Conservation (phyloP, 2,888 invertebrate species). For the Pyrochroa serraticornis region DNA sequence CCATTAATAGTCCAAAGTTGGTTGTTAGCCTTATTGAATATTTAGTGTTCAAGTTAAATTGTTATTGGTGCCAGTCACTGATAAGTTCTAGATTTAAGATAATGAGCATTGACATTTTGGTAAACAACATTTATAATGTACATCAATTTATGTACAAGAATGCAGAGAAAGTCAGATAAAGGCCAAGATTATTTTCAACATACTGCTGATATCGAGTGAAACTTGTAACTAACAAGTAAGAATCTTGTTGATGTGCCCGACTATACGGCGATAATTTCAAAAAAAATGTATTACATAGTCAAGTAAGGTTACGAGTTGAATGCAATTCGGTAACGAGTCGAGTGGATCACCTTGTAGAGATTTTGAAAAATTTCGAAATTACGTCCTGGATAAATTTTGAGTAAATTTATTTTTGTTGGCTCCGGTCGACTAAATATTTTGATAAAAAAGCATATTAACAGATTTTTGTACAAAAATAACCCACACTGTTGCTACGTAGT, state of each 20-base stretch:
- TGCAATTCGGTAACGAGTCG: conserved; percentile 9
- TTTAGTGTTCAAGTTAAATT: conserved; percentile 14
- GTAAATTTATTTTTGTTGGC: conserved; percentile 19
- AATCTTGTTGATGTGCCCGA: no score
- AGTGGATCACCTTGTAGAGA: conserved; percentile 22
- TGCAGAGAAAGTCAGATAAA: not conserved
- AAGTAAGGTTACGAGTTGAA: no score
- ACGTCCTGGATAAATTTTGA: not conserved
- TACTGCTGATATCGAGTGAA: no score
- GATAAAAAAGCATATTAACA: conserved; percentile 15
- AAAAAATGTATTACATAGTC: no score
- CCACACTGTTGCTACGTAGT: no score
- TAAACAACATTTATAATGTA: conserved; percentile 23
- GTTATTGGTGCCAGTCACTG: conserved; percentile 1
- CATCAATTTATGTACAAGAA: conserved; percentile 4
- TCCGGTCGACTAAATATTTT: conserved; percentile 17
- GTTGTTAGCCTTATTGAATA: conserved; percentile 16
- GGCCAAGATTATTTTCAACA: not conserved
- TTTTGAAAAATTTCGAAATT: conserved; percentile 18
- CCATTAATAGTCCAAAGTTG: conserved; percentile 1
- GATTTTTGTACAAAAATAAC: conserved; percentile 9
- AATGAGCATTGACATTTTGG: conserved; percentile 21
- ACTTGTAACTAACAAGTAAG: no score
- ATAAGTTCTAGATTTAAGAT: conserved; percentile 24
- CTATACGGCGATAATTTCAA: no score